phyloP scores from a whole-genome alignment of 2,888 invertebrate genomes.

The Sarcophaga rosellei region DNA sequence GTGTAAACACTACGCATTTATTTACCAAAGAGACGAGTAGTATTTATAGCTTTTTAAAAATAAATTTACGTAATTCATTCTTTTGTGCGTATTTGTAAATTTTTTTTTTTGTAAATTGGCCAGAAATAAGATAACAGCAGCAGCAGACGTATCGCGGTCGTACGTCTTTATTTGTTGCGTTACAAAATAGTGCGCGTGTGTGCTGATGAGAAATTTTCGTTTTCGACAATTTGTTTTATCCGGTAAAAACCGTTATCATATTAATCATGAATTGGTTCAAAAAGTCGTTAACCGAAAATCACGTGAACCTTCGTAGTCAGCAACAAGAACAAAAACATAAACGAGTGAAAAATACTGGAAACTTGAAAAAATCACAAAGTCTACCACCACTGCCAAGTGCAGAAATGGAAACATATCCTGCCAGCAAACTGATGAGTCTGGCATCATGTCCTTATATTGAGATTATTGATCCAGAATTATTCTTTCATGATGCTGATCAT shows the following conservation, averaged over 20 bases:
- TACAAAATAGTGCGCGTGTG: conserved; percentile 67
- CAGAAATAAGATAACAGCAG: background rate
- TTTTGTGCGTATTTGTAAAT: background rate
- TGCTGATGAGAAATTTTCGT: conserved; percentile 84
- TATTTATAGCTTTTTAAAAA: too few relatives aligned
- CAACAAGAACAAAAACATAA: conserved; percentile 60
- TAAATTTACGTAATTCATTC: conserved; percentile 20
- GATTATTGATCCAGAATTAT: conserved; percentile 79
- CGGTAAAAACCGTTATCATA: conserved; percentile 84
- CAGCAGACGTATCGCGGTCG: conserved; percentile 61
- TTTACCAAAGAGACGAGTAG: background rate
- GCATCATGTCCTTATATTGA: conserved; percentile 73
- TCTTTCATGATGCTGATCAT: conserved; percentile 80
- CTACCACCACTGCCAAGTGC: conserved; percentile 45
- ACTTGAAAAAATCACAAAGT: conserved; percentile 46
- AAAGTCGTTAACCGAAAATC: conserved; percentile 84
- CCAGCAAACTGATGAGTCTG: conserved; percentile 71
- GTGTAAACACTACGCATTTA: background rate
- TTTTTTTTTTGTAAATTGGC: conserved; percentile 7
- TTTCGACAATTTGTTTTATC: conserved; percentile 85
- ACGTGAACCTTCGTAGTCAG: conserved; percentile 80
- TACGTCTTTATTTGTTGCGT: conserved; percentile 48
- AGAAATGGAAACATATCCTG: background rate
- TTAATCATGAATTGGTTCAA: conserved; percentile 86
- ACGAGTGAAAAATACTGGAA: conserved; percentile 57